Conservation (phyloP, 2,888 invertebrate genomes). For the Mamestra brassicae region DNA sequence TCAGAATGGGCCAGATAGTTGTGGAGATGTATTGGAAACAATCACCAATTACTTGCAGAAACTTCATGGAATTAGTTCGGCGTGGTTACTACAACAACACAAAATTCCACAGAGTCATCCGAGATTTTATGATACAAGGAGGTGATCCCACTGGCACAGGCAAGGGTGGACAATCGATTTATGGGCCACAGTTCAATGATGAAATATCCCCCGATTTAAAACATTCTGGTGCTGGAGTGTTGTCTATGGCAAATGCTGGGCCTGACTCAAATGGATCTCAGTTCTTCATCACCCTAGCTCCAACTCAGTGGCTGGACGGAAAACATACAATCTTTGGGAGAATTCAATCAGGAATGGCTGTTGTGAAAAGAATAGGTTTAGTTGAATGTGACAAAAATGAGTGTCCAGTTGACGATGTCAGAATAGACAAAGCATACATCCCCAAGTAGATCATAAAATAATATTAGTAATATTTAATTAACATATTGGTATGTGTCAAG, state of each 20-base stretch:
- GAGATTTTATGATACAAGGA: constrained; percentile 98
- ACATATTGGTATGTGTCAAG: constrained; percentile 3
- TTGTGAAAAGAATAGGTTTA: constrained; percentile 97
- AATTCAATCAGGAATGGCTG: constrained; percentile 96
- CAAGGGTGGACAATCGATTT: constrained; percentile 98
- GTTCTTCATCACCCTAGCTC: constrained; percentile 99
- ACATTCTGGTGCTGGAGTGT: constrained; percentile 97
- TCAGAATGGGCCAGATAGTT: constrained; percentile 97
- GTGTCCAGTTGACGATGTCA: constrained; percentile 96
- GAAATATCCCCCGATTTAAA: constrained; percentile 98
- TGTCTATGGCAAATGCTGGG: constrained; percentile 99
- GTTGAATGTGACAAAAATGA: constrained; percentile 98
- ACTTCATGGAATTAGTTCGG: constrained; percentile 98
- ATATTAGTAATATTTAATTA: too few relatives aligned
- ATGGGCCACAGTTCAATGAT: constrained; percentile 98
- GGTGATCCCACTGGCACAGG: constrained; percentile 99
- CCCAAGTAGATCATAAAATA: constrained; percentile 71
- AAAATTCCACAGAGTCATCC: constrained; percentile 98
- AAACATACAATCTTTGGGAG: constrained; percentile 99
- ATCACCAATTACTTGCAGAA: constrained; percentile 98
- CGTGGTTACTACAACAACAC: constrained; percentile 99
- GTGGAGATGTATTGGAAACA: constrained; percentile 99
- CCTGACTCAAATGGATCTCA: constrained; percentile 99
- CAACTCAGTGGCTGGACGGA: constrained; percentile 99
- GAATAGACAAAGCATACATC: constrained; percentile 91